phyloP scores from a whole-genome alignment of 2,113 vertebrate genomes.

The Gopherus flavomarginatus region DNA sequence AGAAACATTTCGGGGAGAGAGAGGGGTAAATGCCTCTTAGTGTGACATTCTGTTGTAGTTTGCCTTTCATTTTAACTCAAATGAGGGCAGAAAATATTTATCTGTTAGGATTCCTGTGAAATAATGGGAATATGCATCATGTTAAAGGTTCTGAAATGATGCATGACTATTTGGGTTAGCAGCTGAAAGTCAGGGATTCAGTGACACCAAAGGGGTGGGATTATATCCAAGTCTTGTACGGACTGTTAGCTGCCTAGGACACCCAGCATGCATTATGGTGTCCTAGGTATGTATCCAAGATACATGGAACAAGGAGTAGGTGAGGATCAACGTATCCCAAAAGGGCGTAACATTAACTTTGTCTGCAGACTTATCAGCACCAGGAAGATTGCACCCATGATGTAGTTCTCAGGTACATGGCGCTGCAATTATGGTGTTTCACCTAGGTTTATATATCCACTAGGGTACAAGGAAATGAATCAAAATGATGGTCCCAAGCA shows the following conservation, averaged over 20 bases:
- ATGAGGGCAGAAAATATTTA: accelerated
- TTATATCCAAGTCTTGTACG: background rate
- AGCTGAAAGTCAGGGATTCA: background rate
- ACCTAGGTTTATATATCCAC: background rate
- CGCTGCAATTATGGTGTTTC: background rate
- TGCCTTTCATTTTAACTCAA: background rate
- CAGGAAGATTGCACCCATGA: background rate
- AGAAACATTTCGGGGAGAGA: background rate
- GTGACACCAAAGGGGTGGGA: background rate
- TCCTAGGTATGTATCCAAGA: background rate
- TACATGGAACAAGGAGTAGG: background rate
- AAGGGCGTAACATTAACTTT: background rate
- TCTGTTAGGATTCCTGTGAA: background rate
- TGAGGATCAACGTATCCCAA: background rate
- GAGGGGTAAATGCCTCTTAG: background rate
- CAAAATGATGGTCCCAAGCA: background rate
- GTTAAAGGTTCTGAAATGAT: background rate
- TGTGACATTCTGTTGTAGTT: background rate
- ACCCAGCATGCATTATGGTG: background rate
- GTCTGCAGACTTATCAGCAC: background rate
- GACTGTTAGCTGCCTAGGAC: background rate
- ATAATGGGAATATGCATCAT: background rate
- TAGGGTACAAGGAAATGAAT: background rate
- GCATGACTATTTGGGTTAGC: background rate
- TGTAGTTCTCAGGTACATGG: too few species aligned